Base-by-base conservation (phyloP, 2,113 vertebrate genomes). In the Phoenicopterus ruber region DNA sequence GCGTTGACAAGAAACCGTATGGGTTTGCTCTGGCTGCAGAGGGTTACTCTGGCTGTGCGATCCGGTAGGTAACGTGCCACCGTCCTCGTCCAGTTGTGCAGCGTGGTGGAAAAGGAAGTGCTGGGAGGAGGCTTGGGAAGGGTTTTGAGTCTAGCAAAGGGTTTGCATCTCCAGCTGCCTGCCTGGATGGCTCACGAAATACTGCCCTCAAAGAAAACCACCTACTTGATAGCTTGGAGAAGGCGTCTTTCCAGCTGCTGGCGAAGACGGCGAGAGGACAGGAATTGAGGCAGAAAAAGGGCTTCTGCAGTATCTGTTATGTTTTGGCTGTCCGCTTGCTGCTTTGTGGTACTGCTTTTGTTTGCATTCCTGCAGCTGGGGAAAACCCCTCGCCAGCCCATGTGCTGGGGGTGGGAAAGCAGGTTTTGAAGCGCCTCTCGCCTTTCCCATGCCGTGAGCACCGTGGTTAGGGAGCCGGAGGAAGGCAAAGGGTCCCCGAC, bases 1-100 rank as follows among this genome's bases (percentile, higher is more conserved):
- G 40, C 2, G 0, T 38, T 66, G 20, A 3, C 52, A n/a, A 58
- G 58, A 72, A 50, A 31, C 42, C 5, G 0, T 2, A 1, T 8
- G 47, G 25, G 12, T 62, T 82, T 50, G 58, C 47, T 34, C 29
- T n/a, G 28, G 66, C 52, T 73, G 42, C 65, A 36, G 36, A 55
- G 46, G n/a, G n/a, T 47, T 47, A 19, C 40, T 58, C n/a, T 29
- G 22, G 19, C 38, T 49, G 50, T 11, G 42, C 69, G 17, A 5
- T 19, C 29, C 2, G 1, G 25, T 11, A 11, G 55, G 36, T 17
- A 52, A 44, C 0, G 0, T 42, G 29, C 57, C 85, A 52, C 59
- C 18, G 13, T n/a, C 55, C 25, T 36, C 31, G 28, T 22, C 69
- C n/a, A 11, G 31, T 9, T 3, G 0, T 20, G 36, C 54, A 26